Conservation (phyloP, 2,888 invertebrate species). For the Drosophila recens region DNA sequence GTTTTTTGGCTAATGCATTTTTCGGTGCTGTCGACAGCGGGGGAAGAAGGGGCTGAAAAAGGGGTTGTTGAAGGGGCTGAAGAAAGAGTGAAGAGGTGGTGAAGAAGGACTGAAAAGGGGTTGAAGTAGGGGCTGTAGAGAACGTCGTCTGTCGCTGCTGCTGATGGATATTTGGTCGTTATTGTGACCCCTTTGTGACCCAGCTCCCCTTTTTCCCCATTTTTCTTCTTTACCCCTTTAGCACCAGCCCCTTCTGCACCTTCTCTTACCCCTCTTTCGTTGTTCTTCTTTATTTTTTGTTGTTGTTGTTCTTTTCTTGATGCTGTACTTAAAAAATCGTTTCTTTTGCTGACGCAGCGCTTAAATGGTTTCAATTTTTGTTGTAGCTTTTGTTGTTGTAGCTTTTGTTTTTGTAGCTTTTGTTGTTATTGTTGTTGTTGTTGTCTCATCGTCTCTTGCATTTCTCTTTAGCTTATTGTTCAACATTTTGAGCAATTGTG, state of each 20-base stretch:
- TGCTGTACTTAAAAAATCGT: conserved; percentile 66
- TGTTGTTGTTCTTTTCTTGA: conserved; percentile 12
- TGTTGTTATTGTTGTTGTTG: neutral
- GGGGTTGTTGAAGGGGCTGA: too few relatives aligned
- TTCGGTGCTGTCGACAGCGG: conserved; percentile 43
- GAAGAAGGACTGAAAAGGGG: neutral
- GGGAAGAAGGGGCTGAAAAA: neutral
- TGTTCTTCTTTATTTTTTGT: neutral
- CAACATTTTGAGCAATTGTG: conserved; percentile 34
- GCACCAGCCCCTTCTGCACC: neutral
- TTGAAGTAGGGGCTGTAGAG: neutral
- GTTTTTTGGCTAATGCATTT: conserved; percentile 48
- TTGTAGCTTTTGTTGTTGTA: neutral
- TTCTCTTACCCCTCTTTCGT: neutral
- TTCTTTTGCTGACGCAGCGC: conserved; percentile 63
- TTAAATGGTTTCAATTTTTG: conserved; percentile 42
- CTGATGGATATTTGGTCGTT: conserved; percentile 71
- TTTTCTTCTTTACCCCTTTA: neutral
- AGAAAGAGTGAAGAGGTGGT: neutral
- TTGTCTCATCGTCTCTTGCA: conserved; percentile 13
- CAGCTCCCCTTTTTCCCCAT: neutral
- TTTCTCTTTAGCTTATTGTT: conserved; percentile 26
- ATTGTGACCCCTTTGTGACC: conserved; percentile 43
- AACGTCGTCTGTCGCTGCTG: conserved; percentile 24
- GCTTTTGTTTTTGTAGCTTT: neutral